phyloP scores from a whole-genome alignment of 2,113 vertebrate species.

The Pseudonaja textilis region DNA sequence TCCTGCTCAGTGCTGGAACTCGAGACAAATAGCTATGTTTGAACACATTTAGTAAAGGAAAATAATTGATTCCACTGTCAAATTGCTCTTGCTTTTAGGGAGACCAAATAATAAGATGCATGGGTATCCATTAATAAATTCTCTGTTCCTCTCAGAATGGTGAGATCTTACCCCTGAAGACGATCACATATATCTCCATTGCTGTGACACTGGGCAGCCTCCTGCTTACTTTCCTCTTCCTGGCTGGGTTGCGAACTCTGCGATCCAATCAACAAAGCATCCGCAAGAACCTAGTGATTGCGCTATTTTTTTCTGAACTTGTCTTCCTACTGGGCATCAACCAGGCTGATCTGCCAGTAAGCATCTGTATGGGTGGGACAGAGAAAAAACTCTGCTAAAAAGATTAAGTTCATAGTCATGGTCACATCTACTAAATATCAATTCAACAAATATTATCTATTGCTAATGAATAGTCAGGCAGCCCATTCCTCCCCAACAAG shows the following conservation, averaged over 20 bases:
- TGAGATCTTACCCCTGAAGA: slow-evolving; percentile 87
- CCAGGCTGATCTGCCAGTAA: slow-evolving; percentile 87
- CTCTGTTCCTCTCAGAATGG: slow-evolving; percentile 76
- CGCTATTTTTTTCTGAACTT: slow-evolving; percentile 86
- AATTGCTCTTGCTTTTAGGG: not conserved
- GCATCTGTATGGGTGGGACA: not conserved
- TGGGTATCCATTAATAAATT: not conserved
- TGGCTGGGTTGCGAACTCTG: slow-evolving; percentile 76
- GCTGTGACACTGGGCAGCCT: slow-evolving; percentile 84
- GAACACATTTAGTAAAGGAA: not conserved
- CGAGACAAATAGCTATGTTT: not conserved
- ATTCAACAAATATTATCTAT: not conserved
- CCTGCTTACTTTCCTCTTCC: slow-evolving; percentile 81
- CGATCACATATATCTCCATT: slow-evolving; percentile 83
- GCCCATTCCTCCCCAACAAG: not conserved
- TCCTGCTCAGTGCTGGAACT: not conserved
- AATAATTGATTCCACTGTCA: not conserved
- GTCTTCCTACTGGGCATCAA: slow-evolving; percentile 93
- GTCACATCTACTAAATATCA: not conserved
- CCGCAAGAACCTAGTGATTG: slow-evolving; percentile 76
- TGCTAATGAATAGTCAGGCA: not conserved
- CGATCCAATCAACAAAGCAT: slow-evolving; percentile 88
- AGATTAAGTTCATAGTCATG: no score
- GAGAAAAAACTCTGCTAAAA: not conserved
- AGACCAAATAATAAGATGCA: not conserved